Conservation (phyloP, 2,888 invertebrate genomes). For the Globia sparganii region DNA sequence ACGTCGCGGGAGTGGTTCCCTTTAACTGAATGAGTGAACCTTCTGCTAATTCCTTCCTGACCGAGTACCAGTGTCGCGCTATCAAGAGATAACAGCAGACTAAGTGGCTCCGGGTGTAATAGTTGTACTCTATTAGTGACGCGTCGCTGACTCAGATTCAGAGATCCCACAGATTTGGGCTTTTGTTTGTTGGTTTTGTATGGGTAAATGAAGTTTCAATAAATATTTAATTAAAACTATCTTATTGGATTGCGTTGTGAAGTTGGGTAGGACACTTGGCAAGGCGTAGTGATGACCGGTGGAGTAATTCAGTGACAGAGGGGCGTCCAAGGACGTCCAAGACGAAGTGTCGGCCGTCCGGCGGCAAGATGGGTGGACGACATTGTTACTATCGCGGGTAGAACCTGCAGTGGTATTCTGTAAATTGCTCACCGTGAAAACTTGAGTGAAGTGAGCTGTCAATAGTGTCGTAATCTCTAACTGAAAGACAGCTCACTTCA, state of each 20-base stretch:
- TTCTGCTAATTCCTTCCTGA: slow-evolving; percentile 13
- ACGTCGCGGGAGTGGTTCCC: background rate
- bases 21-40: background rate
- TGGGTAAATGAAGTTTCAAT: slow-evolving; percentile 4
- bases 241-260: background rate
- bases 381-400: background rate
- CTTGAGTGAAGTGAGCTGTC: too few species aligned
- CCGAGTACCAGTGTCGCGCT: background rate
- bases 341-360: background rate
- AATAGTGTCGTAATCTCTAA: too few species aligned
- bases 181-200: slow-evolving; percentile 37
- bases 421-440: too few species aligned
- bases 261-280: background rate
- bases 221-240: background rate
- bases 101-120: slow-evolving; percentile 59
- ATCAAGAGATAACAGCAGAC: slow-evolving; percentile 59
- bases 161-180: slow-evolving; percentile 42
- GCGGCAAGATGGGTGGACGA: too few species aligned
- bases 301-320: background rate
- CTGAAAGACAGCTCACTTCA: too few species aligned
- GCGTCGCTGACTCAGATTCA: slow-evolving; percentile 38
- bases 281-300: background rate
- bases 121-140: slow-evolving; percentile 50
- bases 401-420: too few species aligned
- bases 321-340: too few species aligned